Evolutionary conservation across 2,113 vertebrate species (phyloP).

Genomic region (Hydropotes inermis): DNA sequence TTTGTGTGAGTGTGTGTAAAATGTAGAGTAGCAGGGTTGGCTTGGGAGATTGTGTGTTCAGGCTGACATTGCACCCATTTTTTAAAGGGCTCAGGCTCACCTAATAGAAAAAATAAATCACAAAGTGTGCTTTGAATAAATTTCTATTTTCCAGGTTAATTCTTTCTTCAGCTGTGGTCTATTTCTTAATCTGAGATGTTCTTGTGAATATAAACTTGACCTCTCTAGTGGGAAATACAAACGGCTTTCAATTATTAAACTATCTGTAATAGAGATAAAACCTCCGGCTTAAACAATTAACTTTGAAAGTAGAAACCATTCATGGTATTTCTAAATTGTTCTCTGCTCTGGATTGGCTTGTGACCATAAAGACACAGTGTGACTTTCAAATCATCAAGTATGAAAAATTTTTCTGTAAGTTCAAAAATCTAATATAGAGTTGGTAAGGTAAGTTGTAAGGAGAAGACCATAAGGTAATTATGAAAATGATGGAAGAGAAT

Average conservation of each 20-base stretch:
- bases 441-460: neutral
- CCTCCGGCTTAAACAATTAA: neutral
- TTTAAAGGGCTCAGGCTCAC: neutral
- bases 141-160: constrained; percentile 39
- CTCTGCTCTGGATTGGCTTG: neutral
- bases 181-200: neutral
- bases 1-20: neutral
- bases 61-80: neutral
- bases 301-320: neutral
- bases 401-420: neutral
- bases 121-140: neutral
- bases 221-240: neutral
- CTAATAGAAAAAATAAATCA: neutral
- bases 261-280: neutral
- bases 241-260: neutral
- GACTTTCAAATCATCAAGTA: neutral
- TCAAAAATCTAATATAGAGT: neutral
- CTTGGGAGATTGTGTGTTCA: neutral
- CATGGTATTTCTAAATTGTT: neutral
- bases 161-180: constrained; percentile 3
- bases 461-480: neutral
- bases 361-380: neutral
- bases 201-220: neutral
- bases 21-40: neutral
- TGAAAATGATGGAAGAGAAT: neutral